Evolutionary conservation across 2,888 invertebrate genomes (phyloP).

Genomic region (Heteromurus nitidus): DNA sequence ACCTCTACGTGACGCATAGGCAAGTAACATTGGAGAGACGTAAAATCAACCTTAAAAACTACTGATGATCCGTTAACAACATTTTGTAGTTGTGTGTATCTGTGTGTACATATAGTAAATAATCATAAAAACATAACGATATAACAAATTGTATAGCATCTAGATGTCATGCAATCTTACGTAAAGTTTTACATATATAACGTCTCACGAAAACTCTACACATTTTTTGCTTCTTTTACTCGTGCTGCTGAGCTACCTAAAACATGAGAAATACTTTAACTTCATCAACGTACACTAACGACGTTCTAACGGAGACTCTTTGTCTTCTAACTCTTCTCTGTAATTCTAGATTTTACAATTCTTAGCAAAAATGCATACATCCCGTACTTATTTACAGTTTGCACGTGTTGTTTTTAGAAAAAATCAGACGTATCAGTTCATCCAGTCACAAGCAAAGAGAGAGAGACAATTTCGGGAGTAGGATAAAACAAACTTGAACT

Average conservation of each 20-base stretch:
- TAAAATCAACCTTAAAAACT: constrained; percentile 53
- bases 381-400: constrained; percentile 7
- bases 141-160: neutral
- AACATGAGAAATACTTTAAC: constrained; percentile 19
- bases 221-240: constrained; percentile 3
- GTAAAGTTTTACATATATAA: no score
- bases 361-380: neutral
- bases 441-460: constrained; percentile 17
- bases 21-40: constrained; percentile 32
- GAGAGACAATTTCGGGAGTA: neutral
- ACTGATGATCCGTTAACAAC: constrained; percentile 63
- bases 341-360: neutral
- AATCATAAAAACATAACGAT: constrained; percentile 6
- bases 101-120: constrained; percentile 17
- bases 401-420: no score
- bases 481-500: neutral
- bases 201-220: constrained; percentile 22
- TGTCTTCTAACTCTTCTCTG: neutral
- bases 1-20: constrained; percentile 40
- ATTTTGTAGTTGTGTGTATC: constrained; percentile 42
- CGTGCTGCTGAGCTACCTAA: constrained; percentile 11
- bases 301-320: neutral
- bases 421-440: neutral
- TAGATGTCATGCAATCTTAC: constrained; percentile 19
- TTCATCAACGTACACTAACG: neutral